Conservation (phyloP, 2,888 invertebrate species). For the Drosophila multiciliata region DNA sequence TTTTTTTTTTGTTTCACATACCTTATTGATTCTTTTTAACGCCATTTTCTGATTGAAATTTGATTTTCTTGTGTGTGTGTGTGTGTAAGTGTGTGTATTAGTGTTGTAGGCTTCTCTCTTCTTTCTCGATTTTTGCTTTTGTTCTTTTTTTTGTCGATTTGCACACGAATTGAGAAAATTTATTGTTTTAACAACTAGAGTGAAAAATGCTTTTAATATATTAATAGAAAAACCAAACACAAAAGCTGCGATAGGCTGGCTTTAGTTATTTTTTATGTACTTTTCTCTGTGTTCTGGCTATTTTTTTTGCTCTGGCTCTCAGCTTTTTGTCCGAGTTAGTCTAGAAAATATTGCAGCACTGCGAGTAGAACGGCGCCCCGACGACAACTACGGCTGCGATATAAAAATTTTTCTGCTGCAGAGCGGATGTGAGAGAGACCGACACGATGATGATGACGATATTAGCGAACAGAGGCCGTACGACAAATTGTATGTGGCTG, state of each 20-base stretch:
- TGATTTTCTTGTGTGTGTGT: conserved; percentile 80
- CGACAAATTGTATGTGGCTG: conserved; percentile 15
- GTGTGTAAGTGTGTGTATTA: conserved; percentile 62
- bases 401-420: conserved; percentile 43
- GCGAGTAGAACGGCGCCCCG: conserved; percentile 78
- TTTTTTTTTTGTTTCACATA: conserved; percentile 75
- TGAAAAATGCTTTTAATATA: conserved; percentile 45
- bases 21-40: conserved; percentile 98
- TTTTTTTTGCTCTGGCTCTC: conserved; percentile 63
- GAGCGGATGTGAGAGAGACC: conserved; percentile 53
- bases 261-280: conserved; percentile 10
- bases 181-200: conserved; percentile 52
- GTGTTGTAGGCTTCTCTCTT: conserved; percentile 70
- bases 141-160: conserved; percentile 61
- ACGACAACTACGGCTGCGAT: conserved; percentile 73
- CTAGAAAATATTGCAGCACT: conserved; percentile 77
- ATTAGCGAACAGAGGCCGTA: conserved; percentile 31
- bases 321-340: conserved; percentile 60
- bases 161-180: conserved; percentile 51
- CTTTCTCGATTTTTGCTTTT: conserved; percentile 59
- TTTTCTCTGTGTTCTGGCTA: conserved; percentile 57
- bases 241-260: conserved; percentile 59
- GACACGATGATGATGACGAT: conserved; percentile 44
- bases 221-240: conserved; percentile 70
- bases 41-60: conserved; percentile 89